A percentile compares a stretch with the other conserved stretches of the same genome.
Evolutionary conservation across 1,140 invertebrate species (phyloP).

Genomic region (Antheraea pernyi): DNA sequence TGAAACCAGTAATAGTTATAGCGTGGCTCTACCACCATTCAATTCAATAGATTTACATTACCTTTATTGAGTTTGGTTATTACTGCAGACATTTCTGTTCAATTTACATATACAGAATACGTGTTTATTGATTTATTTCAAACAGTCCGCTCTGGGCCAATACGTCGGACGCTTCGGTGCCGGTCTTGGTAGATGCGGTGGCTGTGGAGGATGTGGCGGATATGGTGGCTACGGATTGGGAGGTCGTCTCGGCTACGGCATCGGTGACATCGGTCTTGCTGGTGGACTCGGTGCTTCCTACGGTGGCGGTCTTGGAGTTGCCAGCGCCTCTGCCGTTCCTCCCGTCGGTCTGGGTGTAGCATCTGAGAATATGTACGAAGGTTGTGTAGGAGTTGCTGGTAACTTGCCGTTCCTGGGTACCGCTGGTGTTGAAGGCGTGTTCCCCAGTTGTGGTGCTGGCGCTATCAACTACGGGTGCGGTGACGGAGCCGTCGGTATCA

Average conservation of each 20-base stretch:
- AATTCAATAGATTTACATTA: too few relatives aligned
- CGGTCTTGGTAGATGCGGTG: neutral
- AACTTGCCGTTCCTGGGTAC: conserved; percentile 10
- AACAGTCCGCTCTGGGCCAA: conserved; percentile 5
- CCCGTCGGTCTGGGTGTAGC: conserved; percentile 35
- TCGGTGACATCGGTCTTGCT: too few relatives aligned
- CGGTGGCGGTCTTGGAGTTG: neutral
- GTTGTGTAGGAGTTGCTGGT: too few relatives aligned
- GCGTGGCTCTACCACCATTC: too few relatives aligned
- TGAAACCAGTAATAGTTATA: too few relatives aligned
- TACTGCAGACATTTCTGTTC: too few relatives aligned
- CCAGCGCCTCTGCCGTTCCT: conserved; percentile 31
- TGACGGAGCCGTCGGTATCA: conserved; percentile 21
- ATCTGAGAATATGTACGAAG: neutral
- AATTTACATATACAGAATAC: too few relatives aligned
- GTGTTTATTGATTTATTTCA: too few relatives aligned
- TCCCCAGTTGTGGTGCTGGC: conserved; percentile 26
- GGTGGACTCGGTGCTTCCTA: too few relatives aligned
- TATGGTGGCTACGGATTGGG: conserved; percentile 3
- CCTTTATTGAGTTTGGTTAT: too few relatives aligned
- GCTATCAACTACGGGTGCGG: conserved; percentile 15
- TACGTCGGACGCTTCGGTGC: neutral
- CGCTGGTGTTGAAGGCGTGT: conserved; percentile 1
- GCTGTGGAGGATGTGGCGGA: too few relatives aligned
- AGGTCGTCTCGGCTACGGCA: too few relatives aligned